Evolutionary conservation across 2,113 vertebrate species (phyloP).

Genomic region (Albula goreensis): DNA sequence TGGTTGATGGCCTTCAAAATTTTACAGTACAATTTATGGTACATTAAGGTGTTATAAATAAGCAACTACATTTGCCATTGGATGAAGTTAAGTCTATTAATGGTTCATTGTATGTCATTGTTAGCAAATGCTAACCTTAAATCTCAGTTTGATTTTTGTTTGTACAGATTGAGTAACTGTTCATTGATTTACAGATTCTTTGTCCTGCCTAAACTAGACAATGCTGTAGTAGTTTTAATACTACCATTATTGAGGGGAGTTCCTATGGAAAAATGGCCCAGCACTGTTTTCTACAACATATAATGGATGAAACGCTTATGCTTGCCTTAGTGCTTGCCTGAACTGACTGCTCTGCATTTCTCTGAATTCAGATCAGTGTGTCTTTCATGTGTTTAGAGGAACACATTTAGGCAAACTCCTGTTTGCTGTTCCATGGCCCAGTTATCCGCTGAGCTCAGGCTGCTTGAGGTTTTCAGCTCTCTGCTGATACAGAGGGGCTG

Average conservation of each 20-base stretch:
- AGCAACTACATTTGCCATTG: not conserved
- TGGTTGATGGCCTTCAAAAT: not conserved
- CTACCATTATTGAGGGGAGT: not conserved
- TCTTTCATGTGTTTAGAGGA: not conserved
- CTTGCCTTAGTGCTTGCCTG: not conserved
- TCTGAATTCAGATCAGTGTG: not conserved
- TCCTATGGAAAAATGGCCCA: not conserved
- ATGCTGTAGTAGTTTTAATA: not conserved
- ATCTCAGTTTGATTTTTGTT: not conserved
- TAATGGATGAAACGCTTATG: not conserved
- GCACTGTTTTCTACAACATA: not conserved
- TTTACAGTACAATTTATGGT: not conserved
- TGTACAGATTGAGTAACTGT: not conserved
- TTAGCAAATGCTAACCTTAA: not conserved
- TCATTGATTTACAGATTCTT: not conserved
- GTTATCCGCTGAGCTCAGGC: slow-evolving; percentile 38
- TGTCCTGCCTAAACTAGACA: not conserved
- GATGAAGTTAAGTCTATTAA: not conserved
- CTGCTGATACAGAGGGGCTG: not conserved
- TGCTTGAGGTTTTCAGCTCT: not conserved
- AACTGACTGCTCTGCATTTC: not conserved
- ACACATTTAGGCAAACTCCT: not conserved
- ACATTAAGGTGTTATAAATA: not conserved
- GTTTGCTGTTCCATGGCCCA: slow-evolving; percentile 10
- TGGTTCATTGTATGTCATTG: not conserved